Evolutionary conservation across 2,888 invertebrate genomes (phyloP).

Genomic region (Sinhomidia bicolor): DNA sequence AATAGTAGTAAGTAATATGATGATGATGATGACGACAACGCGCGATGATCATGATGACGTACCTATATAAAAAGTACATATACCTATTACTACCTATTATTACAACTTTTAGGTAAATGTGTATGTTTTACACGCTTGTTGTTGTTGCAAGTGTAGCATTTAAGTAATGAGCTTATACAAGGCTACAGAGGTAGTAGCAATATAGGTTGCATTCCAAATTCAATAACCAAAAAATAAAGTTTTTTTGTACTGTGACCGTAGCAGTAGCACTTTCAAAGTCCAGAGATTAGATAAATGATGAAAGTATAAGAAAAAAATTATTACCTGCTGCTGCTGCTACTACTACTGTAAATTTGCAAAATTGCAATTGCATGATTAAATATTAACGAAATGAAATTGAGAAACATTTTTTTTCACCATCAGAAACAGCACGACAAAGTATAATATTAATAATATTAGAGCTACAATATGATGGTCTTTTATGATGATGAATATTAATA

Average conservation of each 20-base stretch:
- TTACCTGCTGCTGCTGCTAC: too few species aligned
- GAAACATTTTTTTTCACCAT: conserved; percentile 1
- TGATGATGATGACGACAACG: too few species aligned
- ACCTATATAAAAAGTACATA: background rate
- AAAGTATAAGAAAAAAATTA: conserved; percentile 12
- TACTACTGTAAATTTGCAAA: conserved; percentile 29
- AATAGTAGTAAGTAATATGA: conserved; percentile 50
- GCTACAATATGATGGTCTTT: background rate
- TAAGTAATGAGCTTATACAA: conserved; percentile 64
- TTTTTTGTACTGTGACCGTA: background rate
- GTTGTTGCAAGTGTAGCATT: conserved; percentile 50
- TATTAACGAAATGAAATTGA: conserved; percentile 6
- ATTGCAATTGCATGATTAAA: conserved; percentile 25
- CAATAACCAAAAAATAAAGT: background rate
- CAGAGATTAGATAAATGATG: conserved; percentile 14
- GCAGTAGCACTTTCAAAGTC: background rate
- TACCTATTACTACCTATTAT: too few species aligned
- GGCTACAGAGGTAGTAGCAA: too few species aligned
- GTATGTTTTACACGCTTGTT: conserved; percentile 39
- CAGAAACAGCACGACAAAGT: background rate
- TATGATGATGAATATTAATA: background rate
- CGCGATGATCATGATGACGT: conserved; percentile 43
- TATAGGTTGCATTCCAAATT: conserved; percentile 44
- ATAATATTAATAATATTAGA: background rate
- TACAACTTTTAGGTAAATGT: too few species aligned